These are phyloP conservation scores for Drosophila recens DNA, from an alignment of 2,888 invertebrate species.

Conservation along the genomic window DNA sequence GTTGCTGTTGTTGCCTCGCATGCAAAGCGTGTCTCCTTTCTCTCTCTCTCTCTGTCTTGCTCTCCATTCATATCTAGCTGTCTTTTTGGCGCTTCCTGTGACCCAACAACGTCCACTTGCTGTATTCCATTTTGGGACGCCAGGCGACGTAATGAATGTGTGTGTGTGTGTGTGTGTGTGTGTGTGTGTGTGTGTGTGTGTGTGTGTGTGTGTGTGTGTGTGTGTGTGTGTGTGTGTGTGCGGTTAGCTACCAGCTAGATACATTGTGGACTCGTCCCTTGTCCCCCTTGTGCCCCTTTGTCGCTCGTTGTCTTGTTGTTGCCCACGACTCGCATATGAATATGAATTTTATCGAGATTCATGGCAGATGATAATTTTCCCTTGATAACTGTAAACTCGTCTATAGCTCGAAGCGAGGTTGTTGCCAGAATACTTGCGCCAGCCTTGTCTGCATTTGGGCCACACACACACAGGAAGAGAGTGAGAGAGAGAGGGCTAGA, in stretches of 20 bases:
- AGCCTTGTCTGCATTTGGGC: constrained; percentile 35
- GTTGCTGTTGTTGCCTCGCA: constrained; percentile 51
- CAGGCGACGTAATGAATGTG: constrained; percentile 76
- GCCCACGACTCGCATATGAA: constrained; percentile 68
- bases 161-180: constrained; percentile 22
- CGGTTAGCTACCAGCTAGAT: constrained; percentile 74
- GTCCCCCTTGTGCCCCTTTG: neutral
- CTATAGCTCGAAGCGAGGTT: constrained; percentile 84
- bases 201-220: constrained; percentile 50
- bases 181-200: constrained; percentile 20
- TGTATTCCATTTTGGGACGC: constrained; percentile 74
- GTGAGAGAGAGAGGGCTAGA: neutral
- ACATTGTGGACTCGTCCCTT: constrained; percentile 53
- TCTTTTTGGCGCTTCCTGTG: constrained; percentile 62
- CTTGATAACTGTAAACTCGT: constrained; percentile 84
- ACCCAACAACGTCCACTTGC: constrained; percentile 66
- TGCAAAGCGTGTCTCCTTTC: too few species aligned
- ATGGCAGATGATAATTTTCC: constrained; percentile 85
- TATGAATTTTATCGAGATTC: constrained; percentile 82
- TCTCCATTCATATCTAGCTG: constrained; percentile 17
- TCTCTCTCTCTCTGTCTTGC: neutral
- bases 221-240: constrained; percentile 32
- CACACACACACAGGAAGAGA: constrained; percentile 20
- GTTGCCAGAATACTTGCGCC: constrained; percentile 39
- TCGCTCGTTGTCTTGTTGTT: constrained; percentile 12